Percentiles rank a stretch among this genome's conserved stretches.
These are phyloP conservation scores for Mormyrus hasselquistii DNA, from an alignment of 2,797 vertebrate species.

Conservation along the genomic window DNA sequence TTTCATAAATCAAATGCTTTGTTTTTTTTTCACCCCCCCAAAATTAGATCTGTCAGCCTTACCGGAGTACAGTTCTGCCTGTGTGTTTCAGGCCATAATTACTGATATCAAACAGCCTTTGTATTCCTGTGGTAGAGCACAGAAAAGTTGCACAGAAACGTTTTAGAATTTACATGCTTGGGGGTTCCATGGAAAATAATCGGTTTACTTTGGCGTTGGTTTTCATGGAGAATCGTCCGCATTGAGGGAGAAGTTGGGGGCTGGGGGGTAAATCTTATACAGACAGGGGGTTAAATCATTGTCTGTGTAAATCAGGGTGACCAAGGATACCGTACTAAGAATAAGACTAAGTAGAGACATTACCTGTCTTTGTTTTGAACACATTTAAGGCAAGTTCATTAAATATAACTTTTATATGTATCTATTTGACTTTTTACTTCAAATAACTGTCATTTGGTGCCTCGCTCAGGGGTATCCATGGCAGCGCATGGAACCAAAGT, in stretches of 20 bases:
- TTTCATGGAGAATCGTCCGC: neutral
- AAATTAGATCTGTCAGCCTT: neutral
- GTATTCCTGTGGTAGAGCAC: neutral
- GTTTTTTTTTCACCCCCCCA: neutral
- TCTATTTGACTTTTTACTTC: neutral
- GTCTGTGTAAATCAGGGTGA: slow-evolving; percentile 22
- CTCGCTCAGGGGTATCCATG: neutral
- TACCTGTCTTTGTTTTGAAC: neutral
- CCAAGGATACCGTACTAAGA: neutral
- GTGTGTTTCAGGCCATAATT: neutral
- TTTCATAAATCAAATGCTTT: slow-evolving; percentile 1
- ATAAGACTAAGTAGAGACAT: neutral
- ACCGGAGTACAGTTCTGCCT: neutral
- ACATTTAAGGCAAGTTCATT: neutral
- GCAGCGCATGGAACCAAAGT: neutral
- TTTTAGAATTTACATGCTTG: neutral
- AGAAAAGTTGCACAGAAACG: neutral
- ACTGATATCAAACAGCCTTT: neutral
- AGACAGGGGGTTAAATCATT: neutral
- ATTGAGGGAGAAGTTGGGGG: neutral
- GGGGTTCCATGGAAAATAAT: neutral
- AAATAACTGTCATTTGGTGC: neutral
- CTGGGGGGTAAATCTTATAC: neutral
- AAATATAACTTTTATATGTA: neutral
- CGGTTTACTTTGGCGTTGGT: neutral